Evolutionary conservation across 2,888 invertebrate genomes (phyloP), one percentile per base, ranked within the genome.

Genomic region (Gari tellinella): DNA sequence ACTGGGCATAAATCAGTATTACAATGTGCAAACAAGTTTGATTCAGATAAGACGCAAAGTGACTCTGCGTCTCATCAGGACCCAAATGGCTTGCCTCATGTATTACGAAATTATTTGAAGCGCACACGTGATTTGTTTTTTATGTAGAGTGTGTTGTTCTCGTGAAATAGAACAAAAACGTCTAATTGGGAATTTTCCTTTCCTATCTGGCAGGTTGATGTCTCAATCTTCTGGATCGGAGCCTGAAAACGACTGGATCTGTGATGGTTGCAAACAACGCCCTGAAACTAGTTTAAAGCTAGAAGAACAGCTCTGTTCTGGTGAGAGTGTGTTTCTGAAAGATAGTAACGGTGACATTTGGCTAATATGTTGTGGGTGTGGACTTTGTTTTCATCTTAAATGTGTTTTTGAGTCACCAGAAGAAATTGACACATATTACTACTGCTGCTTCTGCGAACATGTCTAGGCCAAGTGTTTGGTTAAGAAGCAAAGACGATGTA

Each of bases 291-390:
- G 53, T 51, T 53, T 51, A 15, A 41, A 52, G n/a, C 45, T 62
- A n/a, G 62, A 62, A 43, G 51, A 52, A 19, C 38, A 62, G 17
- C 52, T 62, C 8, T 25, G 51, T 23, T 31, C 52, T 25, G 62
- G 43, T 62, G n/a, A n/a, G n/a, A n/a, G n/a, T n/a, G n/a, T n/a
- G 14, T 52, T 62, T 25, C 26, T 62, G 31, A 5, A 21, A 3
- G 62, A 62, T 23, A 17, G 25, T 37, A 62, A 62, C 31, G 52
- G 62, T 25, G 62, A 62, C 15, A 38, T 43, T 31, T 62, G 62
- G 62, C 43, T 52, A n/a, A 52, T 52, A 17, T 62, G 52, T 49
- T 31, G 40, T 14, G 40, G 41, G 10, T 62, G 62, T 43, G 38
- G 49, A 25, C 21, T 43, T 14, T 14, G 49, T n/a, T 62, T 43